phyloP scores from a whole-genome alignment of 1,140 invertebrate species.

The Drosophila takahashii region DNA sequence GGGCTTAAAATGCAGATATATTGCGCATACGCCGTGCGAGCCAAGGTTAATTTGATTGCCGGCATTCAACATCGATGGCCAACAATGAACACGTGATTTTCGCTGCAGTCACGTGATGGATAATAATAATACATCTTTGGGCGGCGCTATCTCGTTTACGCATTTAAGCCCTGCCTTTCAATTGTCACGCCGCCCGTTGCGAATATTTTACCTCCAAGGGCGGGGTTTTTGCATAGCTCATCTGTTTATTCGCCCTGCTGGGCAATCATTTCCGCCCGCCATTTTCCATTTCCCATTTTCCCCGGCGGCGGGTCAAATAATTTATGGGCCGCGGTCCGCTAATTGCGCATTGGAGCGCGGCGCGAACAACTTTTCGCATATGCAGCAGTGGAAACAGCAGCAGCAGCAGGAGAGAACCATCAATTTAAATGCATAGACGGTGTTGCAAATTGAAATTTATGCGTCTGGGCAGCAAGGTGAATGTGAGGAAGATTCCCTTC shows the following conservation, averaged over 20 bases:
- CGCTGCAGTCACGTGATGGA: constrained; percentile 27
- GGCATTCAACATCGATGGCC: constrained; percentile 29
- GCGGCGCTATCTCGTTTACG: constrained; percentile 8
- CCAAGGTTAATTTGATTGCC: constrained; percentile 43
- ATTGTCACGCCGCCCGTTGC: constrained; percentile 27
- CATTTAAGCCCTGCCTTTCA: constrained; percentile 30
- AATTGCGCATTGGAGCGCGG: constrained; percentile 70
- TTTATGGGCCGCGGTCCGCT: constrained; percentile 65
- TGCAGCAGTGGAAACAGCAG: constrained; percentile 14
- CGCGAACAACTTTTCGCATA: constrained; percentile 68
- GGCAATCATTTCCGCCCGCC: constrained; percentile 63
- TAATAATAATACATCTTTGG: constrained; percentile 2
- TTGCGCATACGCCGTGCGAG: constrained; percentile 51
- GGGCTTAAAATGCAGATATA: constrained; percentile 45
- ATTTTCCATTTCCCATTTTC: constrained; percentile 48
- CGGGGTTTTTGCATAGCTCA: constrained; percentile 23
- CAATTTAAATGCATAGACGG: constrained; percentile 55
- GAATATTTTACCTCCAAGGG: constrained; percentile 51
- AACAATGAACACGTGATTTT: constrained; percentile 43
- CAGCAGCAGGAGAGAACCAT: background rate
- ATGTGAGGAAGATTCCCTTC: constrained; percentile 29
- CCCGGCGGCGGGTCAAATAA: constrained; percentile 46
- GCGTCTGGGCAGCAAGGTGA: constrained; percentile 50
- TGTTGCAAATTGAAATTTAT: constrained; percentile 78
- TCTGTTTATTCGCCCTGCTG: constrained; percentile 32